Evolutionary conservation across 2,113 vertebrate genomes (phyloP).

Genomic region (Erythrocebus patas): DNA sequence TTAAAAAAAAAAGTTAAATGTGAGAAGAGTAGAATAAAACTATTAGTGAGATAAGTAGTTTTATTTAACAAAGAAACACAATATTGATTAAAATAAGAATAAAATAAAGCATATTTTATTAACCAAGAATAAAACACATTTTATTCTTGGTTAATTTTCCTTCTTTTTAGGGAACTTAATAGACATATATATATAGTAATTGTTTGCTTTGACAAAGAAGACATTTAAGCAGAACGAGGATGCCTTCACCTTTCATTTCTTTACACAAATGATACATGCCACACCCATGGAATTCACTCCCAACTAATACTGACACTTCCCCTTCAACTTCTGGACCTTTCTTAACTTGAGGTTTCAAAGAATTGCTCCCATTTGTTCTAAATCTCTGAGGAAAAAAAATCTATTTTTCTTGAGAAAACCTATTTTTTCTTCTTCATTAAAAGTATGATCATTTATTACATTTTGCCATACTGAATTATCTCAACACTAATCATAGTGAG

Average conservation of each 20-base stretch:
- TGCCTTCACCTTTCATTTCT: neutral
- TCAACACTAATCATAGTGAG: neutral
- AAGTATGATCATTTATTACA: conserved; percentile 17
- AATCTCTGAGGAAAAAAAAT: neutral
- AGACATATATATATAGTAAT: neutral
- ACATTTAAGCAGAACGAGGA: neutral
- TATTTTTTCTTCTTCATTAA: conserved; percentile 26
- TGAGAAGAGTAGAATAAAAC: neutral
- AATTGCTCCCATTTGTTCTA: neutral
- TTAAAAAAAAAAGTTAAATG: neutral
- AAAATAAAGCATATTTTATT: neutral
- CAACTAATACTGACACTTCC: neutral
- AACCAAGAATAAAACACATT: neutral
- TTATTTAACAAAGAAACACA: conserved; percentile 17
- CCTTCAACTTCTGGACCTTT: neutral
- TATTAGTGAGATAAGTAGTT: neutral
- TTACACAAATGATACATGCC: neutral
- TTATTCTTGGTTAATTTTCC: neutral
- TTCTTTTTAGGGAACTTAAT: neutral
- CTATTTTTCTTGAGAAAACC: neutral
- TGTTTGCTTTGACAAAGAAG: neutral
- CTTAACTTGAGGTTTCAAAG: neutral
- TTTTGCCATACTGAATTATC: conserved; percentile 1
- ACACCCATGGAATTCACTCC: neutral
- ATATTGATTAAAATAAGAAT: neutral